A percentile compares a stretch with the other conserved stretches of the same genome.
These are phyloP conservation scores for Hecatera dysodea DNA, from an alignment of 2,888 invertebrate species.

Conservation along the genomic window DNA sequence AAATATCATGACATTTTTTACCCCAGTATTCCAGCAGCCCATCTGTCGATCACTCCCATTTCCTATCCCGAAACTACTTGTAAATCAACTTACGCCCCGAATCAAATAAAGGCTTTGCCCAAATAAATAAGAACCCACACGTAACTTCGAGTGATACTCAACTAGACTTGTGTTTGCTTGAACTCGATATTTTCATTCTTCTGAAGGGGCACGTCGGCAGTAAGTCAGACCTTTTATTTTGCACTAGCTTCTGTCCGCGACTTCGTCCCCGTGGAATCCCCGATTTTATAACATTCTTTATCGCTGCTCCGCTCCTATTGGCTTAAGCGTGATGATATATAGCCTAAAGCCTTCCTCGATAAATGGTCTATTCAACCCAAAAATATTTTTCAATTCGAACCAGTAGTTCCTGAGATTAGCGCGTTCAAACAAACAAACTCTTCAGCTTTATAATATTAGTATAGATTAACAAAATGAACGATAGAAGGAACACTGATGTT, in stretches of 20 bases:
- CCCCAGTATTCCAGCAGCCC: neutral
- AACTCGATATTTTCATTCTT: slow-evolving; percentile 49
- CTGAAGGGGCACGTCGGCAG: slow-evolving; percentile 26
- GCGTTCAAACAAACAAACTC: no score
- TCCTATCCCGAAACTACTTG: slow-evolving; percentile 22
- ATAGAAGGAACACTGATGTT: neutral
- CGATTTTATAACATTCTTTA: no score
- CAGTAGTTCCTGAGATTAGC: no score
- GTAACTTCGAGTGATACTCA: slow-evolving; percentile 47
- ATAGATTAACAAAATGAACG: slow-evolving; percentile 41
- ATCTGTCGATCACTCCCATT: slow-evolving; percentile 24
- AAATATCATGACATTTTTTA: no score
- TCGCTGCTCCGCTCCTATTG: no score
- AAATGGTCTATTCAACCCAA: no score
- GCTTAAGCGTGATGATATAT: no score
- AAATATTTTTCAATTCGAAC: no score
- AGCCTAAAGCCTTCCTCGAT: no score
- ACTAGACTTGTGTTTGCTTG: slow-evolving; percentile 49
- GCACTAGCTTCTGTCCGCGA: no score
- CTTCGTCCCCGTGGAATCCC: no score
- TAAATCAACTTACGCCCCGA: slow-evolving; percentile 52
- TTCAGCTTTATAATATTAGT: no score
- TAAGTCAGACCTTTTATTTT: slow-evolving; percentile 33
- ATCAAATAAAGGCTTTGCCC: slow-evolving; percentile 56
- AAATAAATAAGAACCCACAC: slow-evolving; percentile 55